Conservation (phyloP, 2,113 vertebrate species). For the Ochotona princeps region DNA sequence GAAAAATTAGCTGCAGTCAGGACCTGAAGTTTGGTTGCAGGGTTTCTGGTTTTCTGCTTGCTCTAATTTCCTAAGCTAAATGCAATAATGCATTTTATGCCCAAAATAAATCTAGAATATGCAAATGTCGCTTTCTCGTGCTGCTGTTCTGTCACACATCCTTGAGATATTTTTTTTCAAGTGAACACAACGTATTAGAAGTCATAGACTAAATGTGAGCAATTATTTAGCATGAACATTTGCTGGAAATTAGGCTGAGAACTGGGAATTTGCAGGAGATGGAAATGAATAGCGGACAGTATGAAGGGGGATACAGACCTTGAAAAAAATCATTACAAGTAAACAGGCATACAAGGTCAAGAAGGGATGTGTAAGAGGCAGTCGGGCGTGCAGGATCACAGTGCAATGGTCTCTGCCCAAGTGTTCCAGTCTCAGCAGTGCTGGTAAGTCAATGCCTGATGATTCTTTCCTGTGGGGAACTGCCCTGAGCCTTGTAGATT, state of each 20-base stretch:
- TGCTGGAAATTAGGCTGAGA: fast-evolving
- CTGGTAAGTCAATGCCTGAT: fast-evolving
- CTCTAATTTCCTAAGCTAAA: not conserved
- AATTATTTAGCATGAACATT: no score
- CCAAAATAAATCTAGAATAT: fast-evolving
- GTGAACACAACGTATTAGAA: not conserved
- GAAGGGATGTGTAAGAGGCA: fast-evolving
- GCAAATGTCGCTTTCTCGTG: fast-evolving
- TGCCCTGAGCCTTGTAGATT: fast-evolving
- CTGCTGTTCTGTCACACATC: not conserved
- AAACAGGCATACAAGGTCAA: fast-evolving
- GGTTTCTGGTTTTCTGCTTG: not conserved
- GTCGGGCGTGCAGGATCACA: not conserved
- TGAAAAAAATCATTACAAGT: fast-evolving
- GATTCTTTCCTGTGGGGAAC: not conserved
- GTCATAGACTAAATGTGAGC: fast-evolving
- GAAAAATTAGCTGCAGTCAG: conserved; percentile 50
- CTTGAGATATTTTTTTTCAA: not conserved
- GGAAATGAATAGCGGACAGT: fast-evolving
- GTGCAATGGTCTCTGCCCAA: not conserved
- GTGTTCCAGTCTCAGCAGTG: fast-evolving
- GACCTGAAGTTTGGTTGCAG: not conserved
- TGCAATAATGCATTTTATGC: fast-evolving
- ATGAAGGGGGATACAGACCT: fast-evolving
- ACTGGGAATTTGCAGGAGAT: not conserved